Conservation (phyloP, 1,140 invertebrate genomes). For the Musca vetustissima region DNA sequence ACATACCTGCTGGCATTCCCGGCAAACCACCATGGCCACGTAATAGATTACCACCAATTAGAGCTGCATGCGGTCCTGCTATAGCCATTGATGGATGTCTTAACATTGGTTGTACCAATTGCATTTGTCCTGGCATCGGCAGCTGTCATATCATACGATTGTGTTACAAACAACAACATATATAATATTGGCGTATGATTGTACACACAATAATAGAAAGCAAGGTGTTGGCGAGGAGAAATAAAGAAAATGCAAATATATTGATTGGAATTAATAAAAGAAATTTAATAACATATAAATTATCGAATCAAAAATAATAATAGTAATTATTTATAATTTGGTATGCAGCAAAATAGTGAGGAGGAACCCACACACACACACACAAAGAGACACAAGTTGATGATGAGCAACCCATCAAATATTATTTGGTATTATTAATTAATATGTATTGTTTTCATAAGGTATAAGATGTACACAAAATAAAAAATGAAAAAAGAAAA, state of each 20-base stretch:
- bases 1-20: constrained; percentile 72
- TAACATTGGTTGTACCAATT: constrained; percentile 65
- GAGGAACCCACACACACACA: constrained; percentile 6
- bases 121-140: constrained; percentile 55
- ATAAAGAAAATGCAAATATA: constrained; percentile 2
- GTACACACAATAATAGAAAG: constrained; percentile 14
- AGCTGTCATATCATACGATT: constrained; percentile 30
- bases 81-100: constrained; percentile 64
- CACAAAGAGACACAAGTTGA: too few species aligned
- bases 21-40: constrained; percentile 61
- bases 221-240: constrained; percentile 20
- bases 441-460: constrained; percentile 13
- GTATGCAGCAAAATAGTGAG: constrained; percentile 8
- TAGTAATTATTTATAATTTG: neutral
- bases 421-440: constrained; percentile 1
- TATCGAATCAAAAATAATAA: neutral
- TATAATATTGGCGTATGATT: too few species aligned
- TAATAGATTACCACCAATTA: constrained; percentile 72
- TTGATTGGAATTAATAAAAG: neutral
- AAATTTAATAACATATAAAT: neutral
- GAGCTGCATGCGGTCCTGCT: constrained; percentile 34
- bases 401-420: too few species aligned
- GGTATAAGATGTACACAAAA: neutral
- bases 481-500: too few species aligned
- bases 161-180: too few species aligned